Conservation (phyloP, 1,140 invertebrate species). For the Cydia strobilella region DNA sequence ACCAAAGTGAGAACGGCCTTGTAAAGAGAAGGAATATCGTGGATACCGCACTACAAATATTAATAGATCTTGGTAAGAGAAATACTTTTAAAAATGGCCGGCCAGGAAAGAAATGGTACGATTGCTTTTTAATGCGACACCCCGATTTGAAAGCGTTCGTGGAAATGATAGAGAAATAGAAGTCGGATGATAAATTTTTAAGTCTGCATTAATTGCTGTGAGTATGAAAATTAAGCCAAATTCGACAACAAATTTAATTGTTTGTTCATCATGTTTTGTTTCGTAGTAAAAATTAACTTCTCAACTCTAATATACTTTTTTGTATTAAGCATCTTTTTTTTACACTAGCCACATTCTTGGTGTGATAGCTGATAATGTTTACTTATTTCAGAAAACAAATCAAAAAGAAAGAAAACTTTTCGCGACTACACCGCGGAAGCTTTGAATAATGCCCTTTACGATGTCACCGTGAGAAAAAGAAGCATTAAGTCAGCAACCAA, state of each 20-base stretch:
- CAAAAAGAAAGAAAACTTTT: neutral
- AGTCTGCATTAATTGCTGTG: too few relatives aligned
- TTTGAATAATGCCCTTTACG: constrained; percentile 4
- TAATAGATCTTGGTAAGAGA: neutral
- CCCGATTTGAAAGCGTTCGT: neutral
- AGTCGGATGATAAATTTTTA: neutral
- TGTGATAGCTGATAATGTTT: neutral
- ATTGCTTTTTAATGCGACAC: neutral
- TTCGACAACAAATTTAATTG: too few relatives aligned
- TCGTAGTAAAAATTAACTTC: too few relatives aligned
- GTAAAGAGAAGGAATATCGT: neutral
- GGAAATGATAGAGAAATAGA: neutral
- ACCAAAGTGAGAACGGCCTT: neutral
- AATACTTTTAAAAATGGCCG: constrained; percentile 2
- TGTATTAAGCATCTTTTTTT: too few relatives aligned
- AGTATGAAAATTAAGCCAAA: too few relatives aligned
- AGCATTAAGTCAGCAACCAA: neutral
- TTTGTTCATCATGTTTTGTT: too few relatives aligned
- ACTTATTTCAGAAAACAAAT: constrained; percentile 3
- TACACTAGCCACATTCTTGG: too few relatives aligned
- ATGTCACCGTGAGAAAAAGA: neutral
- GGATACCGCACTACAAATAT: neutral
- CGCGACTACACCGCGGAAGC: neutral
- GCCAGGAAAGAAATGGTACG: neutral
- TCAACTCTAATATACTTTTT: too few relatives aligned